Conservation (phyloP, 2,113 vertebrate species). For the Corvus hawaiiensis region DNA sequence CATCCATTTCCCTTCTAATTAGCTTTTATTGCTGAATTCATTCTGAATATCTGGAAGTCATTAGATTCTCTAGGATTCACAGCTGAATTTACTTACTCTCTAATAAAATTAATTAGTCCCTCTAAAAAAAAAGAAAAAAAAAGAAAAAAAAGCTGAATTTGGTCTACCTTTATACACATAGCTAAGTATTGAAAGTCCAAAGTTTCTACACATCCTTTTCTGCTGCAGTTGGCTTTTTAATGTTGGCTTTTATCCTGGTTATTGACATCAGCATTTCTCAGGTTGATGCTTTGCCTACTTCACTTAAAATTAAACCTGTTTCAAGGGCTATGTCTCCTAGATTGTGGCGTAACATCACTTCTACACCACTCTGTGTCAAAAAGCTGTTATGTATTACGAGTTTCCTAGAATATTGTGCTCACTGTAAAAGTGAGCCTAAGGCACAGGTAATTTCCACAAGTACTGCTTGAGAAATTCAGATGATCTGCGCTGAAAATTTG, state of each 20-base stretch:
- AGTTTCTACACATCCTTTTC: neutral
- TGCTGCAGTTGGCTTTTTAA: neutral
- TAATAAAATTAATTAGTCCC: slow-evolving; percentile 65
- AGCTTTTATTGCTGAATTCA: slow-evolving; percentile 77
- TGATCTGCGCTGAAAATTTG: neutral
- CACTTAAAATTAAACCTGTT: neutral
- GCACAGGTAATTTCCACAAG: neutral
- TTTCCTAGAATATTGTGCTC: neutral
- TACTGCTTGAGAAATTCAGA: neutral
- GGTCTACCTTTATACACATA: neutral
- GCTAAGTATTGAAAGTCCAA: neutral
- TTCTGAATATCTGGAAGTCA: slow-evolving; percentile 76
- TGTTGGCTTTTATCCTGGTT: neutral
- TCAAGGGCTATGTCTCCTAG: neutral
- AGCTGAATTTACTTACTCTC: slow-evolving; percentile 68
- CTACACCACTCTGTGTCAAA: neutral
- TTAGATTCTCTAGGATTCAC: slow-evolving; percentile 70
- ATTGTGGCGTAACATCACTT: neutral
- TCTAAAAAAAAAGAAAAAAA: neutral
- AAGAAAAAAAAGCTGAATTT: neutral
- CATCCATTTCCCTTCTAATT: slow-evolving; percentile 78
- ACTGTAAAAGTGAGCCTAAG: neutral
- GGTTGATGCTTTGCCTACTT: neutral
- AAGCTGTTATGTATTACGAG: neutral
- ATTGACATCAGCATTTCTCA: neutral